phyloP scores from a whole-genome alignment of 2,797 vertebrate genomes.

The Premnoplex brunnescens region DNA sequence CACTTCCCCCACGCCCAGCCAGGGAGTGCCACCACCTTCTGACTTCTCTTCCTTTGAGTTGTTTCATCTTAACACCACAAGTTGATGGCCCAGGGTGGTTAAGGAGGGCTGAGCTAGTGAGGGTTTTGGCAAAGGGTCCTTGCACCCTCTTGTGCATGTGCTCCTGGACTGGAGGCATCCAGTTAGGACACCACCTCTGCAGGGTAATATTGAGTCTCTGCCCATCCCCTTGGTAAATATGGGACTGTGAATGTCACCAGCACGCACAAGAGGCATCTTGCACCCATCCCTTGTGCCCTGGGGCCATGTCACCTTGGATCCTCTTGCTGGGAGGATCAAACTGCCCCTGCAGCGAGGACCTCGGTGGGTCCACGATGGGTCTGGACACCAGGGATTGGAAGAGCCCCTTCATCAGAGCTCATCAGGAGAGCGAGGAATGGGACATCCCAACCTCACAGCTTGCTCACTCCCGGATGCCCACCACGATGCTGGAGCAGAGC shows the following conservation, averaged over 20 bases:
- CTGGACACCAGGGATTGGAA: not conserved
- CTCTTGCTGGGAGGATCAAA: not conserved
- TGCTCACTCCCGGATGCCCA: fast-evolving
- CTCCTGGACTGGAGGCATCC: not conserved
- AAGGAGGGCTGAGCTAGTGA: not conserved
- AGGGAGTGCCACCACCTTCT: not conserved
- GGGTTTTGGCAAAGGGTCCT: not conserved
- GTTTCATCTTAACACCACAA: fast-evolving
- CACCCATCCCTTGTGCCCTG: not conserved
- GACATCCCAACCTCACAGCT: not conserved
- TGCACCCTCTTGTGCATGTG: not conserved
- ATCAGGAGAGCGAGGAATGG: fast-evolving
- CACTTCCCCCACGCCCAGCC: not conserved
- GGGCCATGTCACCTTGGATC: not conserved
- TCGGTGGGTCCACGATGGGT: fast-evolving
- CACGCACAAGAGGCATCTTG: fast-evolving
- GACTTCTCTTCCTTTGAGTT: not conserved
- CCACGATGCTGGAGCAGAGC: fast-evolving
- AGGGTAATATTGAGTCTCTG: not conserved
- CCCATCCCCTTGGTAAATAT: not conserved
- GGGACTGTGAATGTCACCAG: not conserved
- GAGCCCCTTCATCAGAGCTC: fast-evolving
- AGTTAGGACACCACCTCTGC: not conserved
- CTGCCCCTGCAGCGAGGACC: not conserved
- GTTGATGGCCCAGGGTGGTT: not conserved